Base-by-base conservation (phyloP, 2,888 invertebrate species). In the Pandemis heparana region DNA sequence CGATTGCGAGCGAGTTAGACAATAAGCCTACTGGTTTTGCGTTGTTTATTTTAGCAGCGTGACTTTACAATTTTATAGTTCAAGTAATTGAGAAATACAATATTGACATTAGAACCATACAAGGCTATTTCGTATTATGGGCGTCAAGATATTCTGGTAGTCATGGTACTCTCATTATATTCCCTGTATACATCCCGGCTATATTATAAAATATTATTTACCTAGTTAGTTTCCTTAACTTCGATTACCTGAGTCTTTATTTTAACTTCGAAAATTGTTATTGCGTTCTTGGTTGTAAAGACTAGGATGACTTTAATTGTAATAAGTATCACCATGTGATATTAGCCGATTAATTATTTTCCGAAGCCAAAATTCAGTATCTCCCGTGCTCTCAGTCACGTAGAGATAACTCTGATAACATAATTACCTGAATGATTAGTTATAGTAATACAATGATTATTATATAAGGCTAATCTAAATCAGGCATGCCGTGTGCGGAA, bases 371-470 rank as follows among this genome's bases (percentile, higher is more conserved):
- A 48, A 23, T 63, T 61, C 16, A 61, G 23, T 53, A 53, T 78
- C 79, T 87, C 85, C 80, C 84, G 84, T 87, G 87, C 71, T 64
- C 66, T 76, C 66, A 65, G 89, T 89, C 89, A 89, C 89, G 89
- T 89, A 89, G 70, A 80, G 89, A 89, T 89, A 87, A 86, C 41
- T 64, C 43, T 51, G 87, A 88, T 89, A 88, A 83, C 18, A 46
- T 43, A 59, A 32, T 60, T 59, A 46, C 5, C 59, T n/a, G 38
- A 60, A 61, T 61, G 23, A 66, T 41, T 64, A 14, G 46, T 14
- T 18, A 46, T 7, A 56, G 5, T 51, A 32, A 10, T 16, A 39
- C 16, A 46, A 53, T 10, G 18, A 62, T 63, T 56, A 68, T 63
- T 64, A 48, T 48, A 51, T 39, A 12, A 46, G n/a, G 23, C 0